Conservation (phyloP, 2,797 vertebrate species). For the Sebastes cheni region DNA sequence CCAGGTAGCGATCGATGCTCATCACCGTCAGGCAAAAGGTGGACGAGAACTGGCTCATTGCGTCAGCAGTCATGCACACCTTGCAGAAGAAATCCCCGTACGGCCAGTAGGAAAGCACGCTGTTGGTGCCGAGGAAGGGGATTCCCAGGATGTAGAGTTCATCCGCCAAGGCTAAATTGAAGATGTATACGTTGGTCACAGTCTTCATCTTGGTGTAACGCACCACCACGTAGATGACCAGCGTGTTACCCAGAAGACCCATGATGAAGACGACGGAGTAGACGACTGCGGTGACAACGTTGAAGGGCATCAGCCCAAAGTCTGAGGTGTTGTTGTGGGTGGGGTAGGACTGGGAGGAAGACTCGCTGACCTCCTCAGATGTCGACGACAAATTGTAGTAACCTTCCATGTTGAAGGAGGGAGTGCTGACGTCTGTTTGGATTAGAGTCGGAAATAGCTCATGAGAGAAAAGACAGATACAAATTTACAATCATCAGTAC, state of each 20-base stretch:
- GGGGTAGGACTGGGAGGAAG: background rate
- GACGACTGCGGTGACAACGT: slow-evolving; percentile 83
- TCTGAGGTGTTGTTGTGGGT: background rate
- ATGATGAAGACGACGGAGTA: slow-evolving; percentile 88
- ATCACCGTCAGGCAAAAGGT: slow-evolving; percentile 95
- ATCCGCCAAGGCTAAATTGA: slow-evolving; percentile 93
- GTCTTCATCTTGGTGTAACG: slow-evolving; percentile 95
- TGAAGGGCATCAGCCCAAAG: slow-evolving; percentile 26
- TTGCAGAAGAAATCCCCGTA: slow-evolving; percentile 91
- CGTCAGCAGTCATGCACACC: slow-evolving; percentile 89
- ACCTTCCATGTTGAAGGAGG: slow-evolving; percentile 58
- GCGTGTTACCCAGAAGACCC: slow-evolving; percentile 89
- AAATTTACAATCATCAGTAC: background rate
- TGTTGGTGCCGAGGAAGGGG: slow-evolving; percentile 92
- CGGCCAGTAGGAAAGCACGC: slow-evolving; percentile 91
- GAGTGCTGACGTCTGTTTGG: background rate
- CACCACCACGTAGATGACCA: slow-evolving; percentile 93
- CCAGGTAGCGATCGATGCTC: slow-evolving; percentile 95
- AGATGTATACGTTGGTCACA: slow-evolving; percentile 95
- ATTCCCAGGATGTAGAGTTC: slow-evolving; percentile 93
- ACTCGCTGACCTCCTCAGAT: slow-evolving; percentile 13
- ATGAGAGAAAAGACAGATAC: slow-evolving; percentile 21
- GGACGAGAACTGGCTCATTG: slow-evolving; percentile 95
- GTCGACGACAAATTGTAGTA: slow-evolving; percentile 15
- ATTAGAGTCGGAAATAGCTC: background rate